Evolutionary conservation across 1,140 invertebrate species (phyloP), one percentile per base, ranked within the genome.

Genomic region (Bombus terrestris): DNA sequence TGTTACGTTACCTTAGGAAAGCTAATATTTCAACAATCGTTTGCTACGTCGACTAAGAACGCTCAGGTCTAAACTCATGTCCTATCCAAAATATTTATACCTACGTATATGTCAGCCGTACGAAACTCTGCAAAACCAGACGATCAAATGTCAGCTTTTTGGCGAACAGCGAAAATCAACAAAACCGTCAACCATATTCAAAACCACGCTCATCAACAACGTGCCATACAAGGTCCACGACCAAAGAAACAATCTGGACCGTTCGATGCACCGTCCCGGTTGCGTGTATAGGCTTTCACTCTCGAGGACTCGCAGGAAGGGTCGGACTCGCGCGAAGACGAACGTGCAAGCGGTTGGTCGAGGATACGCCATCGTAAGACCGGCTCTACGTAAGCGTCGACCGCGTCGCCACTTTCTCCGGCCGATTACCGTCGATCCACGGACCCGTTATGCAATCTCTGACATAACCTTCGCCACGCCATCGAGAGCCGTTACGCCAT

Each of bases 401-500:
- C 62, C 77, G 62, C 66, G 28, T 77, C 35, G 68, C 76, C 66
- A 93, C 93, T 94, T 94, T 94, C 93, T 94, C 93, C 91, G 81
- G 81, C 86, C 89, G 91, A 93, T 93, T 93, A 76, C 91, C 83
- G 91, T 81, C 92, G 89, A 91, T 91, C 72, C 89, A 81, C 85
- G 57, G 59, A 72, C 80, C 75, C 35, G 86, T 95, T 95, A 94
- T 89, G 94, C 92, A 95, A 95, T 91, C 92, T 95, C 94, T 95
- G 95, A 95, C 94, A 95, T 95, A 95, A 95, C 94, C 95, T 95
- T 95, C 94, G 94, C 92, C 93, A 94, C 91, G 90, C 91, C 92
- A 92, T 89, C 91, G 90, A 89, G 91, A 87, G 88, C 77, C 39
- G 92, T 95, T 95, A 94, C 95, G 94, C 93, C 94, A 95, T 91